Conservation (phyloP, 2,797 vertebrate species). For the Amniataba percoides region DNA sequence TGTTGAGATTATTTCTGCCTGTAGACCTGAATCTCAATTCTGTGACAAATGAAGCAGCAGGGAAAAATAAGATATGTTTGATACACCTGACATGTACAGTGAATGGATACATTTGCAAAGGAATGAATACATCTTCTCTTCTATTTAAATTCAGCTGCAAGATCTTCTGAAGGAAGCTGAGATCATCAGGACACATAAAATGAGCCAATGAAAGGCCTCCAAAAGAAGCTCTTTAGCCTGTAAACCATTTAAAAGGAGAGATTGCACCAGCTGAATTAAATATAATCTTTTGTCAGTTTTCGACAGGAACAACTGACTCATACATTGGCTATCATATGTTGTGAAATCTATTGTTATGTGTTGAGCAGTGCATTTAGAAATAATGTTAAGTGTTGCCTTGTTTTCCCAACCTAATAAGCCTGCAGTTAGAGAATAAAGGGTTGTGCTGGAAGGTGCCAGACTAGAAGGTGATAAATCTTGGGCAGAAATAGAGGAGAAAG, state of each 20-base stretch:
- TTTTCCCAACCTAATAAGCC: not conserved
- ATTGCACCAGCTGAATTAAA: not conserved
- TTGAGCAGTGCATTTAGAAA: not conserved
- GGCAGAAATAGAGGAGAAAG: not conserved
- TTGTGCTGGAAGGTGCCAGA: slow-evolving; percentile 3
- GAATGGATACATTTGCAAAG: not conserved
- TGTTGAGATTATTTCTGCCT: not conserved
- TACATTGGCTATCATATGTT: not conserved
- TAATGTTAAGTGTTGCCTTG: not conserved
- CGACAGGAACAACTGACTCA: slow-evolving; percentile 6
- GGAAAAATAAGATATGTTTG: slow-evolving; percentile 20
- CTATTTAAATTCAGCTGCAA: not conserved
- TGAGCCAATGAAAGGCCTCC: not conserved
- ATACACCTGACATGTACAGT: not conserved
- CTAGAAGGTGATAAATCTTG: not conserved
- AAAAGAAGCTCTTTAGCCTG: not conserved
- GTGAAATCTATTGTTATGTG: not conserved
- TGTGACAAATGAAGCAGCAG: slow-evolving; percentile 6
- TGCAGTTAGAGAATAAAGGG: not conserved
- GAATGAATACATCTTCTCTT: not conserved
- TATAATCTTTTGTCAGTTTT: not conserved
- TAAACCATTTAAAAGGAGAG: not conserved
- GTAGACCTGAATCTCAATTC: slow-evolving; percentile 1
- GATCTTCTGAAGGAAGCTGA: not conserved
- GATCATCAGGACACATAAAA: not conserved